Percentiles rank a stretch among this genome's conserved stretches.
Conservation (phyloP, 2,797 vertebrate genomes). For the Aythya fuligula region DNA sequence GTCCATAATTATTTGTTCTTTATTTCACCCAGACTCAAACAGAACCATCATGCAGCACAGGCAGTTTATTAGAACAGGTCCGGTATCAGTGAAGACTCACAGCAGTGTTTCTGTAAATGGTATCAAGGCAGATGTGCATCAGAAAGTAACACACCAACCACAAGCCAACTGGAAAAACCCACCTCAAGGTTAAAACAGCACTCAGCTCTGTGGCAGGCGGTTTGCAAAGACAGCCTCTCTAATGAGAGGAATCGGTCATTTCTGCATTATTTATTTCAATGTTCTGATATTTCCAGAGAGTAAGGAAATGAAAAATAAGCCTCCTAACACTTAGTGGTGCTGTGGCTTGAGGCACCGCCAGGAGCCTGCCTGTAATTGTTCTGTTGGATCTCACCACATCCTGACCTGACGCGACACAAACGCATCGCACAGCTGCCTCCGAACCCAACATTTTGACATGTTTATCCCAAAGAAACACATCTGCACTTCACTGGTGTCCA, state of each 20-base stretch:
- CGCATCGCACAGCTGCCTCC: rapidly evolving
- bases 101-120: neutral
- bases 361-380: neutral
- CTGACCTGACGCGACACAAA: neutral
- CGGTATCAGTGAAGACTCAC: neutral
- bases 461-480: neutral
- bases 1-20: neutral
- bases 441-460: neutral
- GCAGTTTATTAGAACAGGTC: neutral
- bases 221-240: neutral
- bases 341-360: neutral
- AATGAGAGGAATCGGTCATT: neutral
- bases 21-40: neutral
- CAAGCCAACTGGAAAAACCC: neutral
- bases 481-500: neutral
- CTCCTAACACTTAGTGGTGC: neutral
- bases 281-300: neutral
- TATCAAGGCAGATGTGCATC: neutral
- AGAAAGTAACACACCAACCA: neutral
- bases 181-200: neutral
- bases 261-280: conserved; percentile 18
- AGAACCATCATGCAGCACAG: neutral
- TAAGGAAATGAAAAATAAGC: neutral
- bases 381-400: neutral
- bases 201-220: neutral